These are phyloP conservation scores for Gymnobelideus leadbeateri DNA, from an alignment of 2,113 vertebrate species.

Conservation along the genomic window DNA sequence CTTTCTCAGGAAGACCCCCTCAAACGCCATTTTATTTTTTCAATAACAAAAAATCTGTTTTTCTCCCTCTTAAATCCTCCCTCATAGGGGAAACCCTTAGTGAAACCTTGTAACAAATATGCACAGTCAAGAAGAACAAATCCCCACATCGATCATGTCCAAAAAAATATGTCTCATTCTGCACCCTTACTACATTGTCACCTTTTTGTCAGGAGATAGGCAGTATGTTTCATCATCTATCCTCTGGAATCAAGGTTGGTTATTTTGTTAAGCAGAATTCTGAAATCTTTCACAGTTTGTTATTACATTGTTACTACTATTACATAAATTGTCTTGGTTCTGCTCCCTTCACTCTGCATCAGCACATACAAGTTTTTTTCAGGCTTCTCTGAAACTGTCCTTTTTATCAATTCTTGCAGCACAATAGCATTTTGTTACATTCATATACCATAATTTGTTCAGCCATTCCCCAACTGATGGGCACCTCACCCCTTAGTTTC, in stretches of 20 bases:
- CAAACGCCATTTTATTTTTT: not conserved
- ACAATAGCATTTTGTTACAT: not conserved
- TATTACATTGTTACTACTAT: not conserved
- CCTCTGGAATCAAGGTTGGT: not conserved
- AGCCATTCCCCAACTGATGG: not conserved
- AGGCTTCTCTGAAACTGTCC: not conserved
- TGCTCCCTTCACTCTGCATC: not conserved
- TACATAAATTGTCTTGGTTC: not conserved
- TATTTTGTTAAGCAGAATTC: not conserved
- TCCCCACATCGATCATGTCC: not conserved
- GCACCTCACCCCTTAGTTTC: not conserved
- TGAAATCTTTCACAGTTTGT: not conserved
- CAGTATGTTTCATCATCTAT: not conserved
- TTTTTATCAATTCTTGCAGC: not conserved
- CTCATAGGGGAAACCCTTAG: not conserved
- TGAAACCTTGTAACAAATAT: not conserved
- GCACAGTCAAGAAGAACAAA: not conserved
- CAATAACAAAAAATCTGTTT: not conserved
- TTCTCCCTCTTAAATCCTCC: not conserved
- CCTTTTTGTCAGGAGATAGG: not conserved
- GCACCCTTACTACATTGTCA: not conserved
- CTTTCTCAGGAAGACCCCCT: not conserved
- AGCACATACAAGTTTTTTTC: not conserved
- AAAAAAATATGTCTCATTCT: not conserved
- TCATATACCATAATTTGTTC: not conserved